phyloP scores from a whole-genome alignment of 2,888 invertebrate species.

The Microctonus brassicae region DNA sequence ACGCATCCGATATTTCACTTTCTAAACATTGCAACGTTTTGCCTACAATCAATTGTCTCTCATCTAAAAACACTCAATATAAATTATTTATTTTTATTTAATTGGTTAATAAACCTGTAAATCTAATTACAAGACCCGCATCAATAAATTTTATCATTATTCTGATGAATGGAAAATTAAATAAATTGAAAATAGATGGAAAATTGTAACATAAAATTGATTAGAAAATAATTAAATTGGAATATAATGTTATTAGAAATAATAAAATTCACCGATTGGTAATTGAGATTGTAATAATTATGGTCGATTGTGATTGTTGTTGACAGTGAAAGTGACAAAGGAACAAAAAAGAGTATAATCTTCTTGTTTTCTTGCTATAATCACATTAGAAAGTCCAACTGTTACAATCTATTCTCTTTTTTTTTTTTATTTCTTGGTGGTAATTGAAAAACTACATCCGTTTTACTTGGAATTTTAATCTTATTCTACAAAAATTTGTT shows the following conservation, averaged over 20 bases:
- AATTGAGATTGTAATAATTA: too few species aligned
- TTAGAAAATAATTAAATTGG: too few species aligned
- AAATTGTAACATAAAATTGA: not conserved
- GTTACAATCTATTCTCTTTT: too few species aligned
- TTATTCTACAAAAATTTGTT: too few species aligned
- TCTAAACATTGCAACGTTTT: conserved; percentile 55
- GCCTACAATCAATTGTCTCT: conserved; percentile 43
- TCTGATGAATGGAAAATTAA: not conserved
- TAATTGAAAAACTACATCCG: too few species aligned
- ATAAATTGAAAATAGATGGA: not conserved
- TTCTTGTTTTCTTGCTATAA: not conserved
- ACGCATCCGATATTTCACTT: conserved; percentile 52
- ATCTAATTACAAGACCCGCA: not conserved
- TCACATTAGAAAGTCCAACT: too few species aligned
- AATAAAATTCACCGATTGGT: too few species aligned
- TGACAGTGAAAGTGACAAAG: not conserved
- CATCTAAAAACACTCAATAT: not conserved
- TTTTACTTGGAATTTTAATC: too few species aligned
- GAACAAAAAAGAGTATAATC: conserved; percentile 10
- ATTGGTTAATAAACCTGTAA: not conserved
- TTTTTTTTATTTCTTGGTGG: too few species aligned
- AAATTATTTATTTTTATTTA: not conserved
- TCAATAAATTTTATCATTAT: not conserved
- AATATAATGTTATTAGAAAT: too few species aligned
- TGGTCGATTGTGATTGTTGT: not conserved